phyloP scores from a whole-genome alignment of 2,797 vertebrate species.

The Sylvilagus floridanus region DNA sequence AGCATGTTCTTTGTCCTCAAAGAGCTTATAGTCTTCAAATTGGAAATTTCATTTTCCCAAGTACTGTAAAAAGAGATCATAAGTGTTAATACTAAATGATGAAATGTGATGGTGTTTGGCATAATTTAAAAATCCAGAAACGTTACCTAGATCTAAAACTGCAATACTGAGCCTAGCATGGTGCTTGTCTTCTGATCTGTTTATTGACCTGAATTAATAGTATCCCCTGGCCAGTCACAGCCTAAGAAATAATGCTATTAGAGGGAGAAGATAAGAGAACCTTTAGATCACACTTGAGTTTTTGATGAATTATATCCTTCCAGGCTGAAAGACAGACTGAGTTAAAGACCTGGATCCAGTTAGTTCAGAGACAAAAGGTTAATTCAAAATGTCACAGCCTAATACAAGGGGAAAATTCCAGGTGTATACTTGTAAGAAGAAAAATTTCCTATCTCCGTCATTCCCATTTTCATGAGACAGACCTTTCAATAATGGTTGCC shows the following conservation, averaged over 20 bases:
- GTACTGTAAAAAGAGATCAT: neutral
- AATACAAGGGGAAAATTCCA: neutral
- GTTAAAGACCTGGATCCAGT: neutral
- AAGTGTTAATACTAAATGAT: neutral
- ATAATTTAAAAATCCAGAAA: neutral
- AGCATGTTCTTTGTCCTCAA: neutral
- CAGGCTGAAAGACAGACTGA: neutral
- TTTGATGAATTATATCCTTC: slow-evolving; percentile 30
- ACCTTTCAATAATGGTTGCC: neutral
- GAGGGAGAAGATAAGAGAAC: neutral
- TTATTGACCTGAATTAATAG: neutral
- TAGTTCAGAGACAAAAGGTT: neutral
- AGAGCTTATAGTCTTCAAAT: neutral
- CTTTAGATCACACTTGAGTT: neutral
- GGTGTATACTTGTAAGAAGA: neutral
- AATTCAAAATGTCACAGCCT: neutral
- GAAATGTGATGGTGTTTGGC: neutral
- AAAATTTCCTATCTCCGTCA: neutral
- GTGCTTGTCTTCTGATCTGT: neutral
- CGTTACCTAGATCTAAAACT: too few species aligned
- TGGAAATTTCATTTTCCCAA: neutral
- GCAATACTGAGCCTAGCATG: neutral
- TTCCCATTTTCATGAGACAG: neutral
- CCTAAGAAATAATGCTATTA: neutral
- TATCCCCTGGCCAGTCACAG: neutral